phyloP scores from a whole-genome alignment of 2,888 invertebrate genomes.

The Philereme transversata region DNA sequence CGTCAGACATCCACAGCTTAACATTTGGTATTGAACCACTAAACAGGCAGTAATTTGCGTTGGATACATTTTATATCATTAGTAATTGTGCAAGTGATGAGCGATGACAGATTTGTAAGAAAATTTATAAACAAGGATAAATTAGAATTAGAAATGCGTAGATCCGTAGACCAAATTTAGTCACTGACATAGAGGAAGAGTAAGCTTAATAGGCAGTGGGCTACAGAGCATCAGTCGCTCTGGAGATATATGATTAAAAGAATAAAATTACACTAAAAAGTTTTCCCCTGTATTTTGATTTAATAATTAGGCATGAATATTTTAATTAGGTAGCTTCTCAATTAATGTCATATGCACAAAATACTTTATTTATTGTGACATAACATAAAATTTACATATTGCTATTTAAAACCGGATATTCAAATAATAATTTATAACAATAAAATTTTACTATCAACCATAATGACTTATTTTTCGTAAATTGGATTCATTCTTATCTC shows the following conservation, averaged over 20 bases:
- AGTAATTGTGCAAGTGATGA: conserved; percentile 5
- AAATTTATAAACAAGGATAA: not conserved
- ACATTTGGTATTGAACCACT: conserved; percentile 7
- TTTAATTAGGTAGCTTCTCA: too few species aligned
- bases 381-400: conserved; percentile 11
- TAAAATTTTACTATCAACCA: conserved; percentile 17
- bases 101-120: not conserved
- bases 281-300: too few species aligned
- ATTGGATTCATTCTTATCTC: conserved; percentile 4
- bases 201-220: too few species aligned
- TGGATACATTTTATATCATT: conserved; percentile 6
- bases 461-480: conserved; percentile 21
- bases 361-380: conserved; percentile 2
- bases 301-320: too few species aligned
- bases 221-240: too few species aligned
- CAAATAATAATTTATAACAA: conserved; percentile 21
- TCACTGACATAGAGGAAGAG: too few species aligned
- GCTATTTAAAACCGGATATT: conserved; percentile 25
- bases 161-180: too few species aligned
- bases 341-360: not conserved
- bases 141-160: not conserved
- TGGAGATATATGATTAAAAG: too few species aligned
- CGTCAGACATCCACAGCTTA: conserved; percentile 19
- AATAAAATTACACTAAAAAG: too few species aligned
- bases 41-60: conserved; percentile 7